Evolutionary conservation across 2,113 vertebrate genomes (phyloP), one percentile per base, ranked within the genome.

Genomic region (Rhodinocichla rosea): DNA sequence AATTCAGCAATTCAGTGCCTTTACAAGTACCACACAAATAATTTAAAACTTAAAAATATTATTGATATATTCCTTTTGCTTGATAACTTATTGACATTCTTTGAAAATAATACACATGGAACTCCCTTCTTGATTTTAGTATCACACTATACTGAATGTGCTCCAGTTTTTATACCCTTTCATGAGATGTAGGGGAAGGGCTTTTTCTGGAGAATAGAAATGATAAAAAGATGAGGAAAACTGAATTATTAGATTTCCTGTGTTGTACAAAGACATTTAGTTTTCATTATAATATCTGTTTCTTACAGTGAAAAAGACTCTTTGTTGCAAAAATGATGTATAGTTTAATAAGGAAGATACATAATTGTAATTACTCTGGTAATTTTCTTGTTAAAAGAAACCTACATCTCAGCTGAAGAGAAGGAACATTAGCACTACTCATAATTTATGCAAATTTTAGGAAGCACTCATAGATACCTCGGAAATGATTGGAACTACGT

Each of bases 301-400:
- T 87, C 91, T 87, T 85, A 60, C 85, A 68, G 24, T 0, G 4
- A 89, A 68, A 81, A 59, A 64, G 92, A 44, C 37, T 69, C 79
- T 92, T 90, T 90, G 80, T 94, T 95, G 91, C 89, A 89, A 79
- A 95, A 91, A 92, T 95, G 47, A 92, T 94, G 30, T 89, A 87
- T 92, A 84, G 83, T 92, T 94, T 93, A 93, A 94, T 92, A 93
- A 96, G 86, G 69, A 91, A 96, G 95, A 92, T 68, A 86, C 63
- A 53, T 91, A 96, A 96, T 94, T 87, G 89, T 89, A 95, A 94
- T 97, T 96, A 94, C 89, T 84, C 0, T n/a, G 64, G 94, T 95
- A 84, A 95, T 94, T 91, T 95, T 94, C 94, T 84, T 83, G 32
- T 94, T 94, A 83, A 93, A 96, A 95, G 95, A 94, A 95, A 75